These are phyloP conservation scores for Choristoneura fumiferana DNA, from an alignment of 1,140 invertebrate genomes.

Conservation along the genomic window DNA sequence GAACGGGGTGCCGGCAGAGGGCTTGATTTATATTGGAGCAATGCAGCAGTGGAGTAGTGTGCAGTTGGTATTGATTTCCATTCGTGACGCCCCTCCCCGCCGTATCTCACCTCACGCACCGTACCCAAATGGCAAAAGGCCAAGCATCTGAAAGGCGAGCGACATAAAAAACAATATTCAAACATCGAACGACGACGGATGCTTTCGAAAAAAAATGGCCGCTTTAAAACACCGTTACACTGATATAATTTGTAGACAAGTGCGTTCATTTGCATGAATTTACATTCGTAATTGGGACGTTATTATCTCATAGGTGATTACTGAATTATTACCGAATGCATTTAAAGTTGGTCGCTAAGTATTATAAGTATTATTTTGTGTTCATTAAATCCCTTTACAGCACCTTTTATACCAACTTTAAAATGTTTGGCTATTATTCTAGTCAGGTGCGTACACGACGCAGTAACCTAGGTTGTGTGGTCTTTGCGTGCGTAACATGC, in stretches of 20 bases:
- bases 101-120: slow-evolving; percentile 69
- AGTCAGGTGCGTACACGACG: too few relatives aligned
- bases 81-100: slow-evolving; percentile 60
- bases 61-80: slow-evolving; percentile 80
- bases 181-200: slow-evolving; percentile 7
- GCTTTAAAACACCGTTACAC: background rate
- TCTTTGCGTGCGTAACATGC: too few relatives aligned
- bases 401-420: too few relatives aligned
- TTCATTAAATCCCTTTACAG: too few relatives aligned
- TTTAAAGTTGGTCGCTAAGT: too few relatives aligned
- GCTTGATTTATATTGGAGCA: slow-evolving; percentile 79
- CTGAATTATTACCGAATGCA: background rate
- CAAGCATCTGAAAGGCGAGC: slow-evolving; percentile 41
- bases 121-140: slow-evolving; percentile 60
- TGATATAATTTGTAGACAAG: background rate
- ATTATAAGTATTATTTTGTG: background rate
- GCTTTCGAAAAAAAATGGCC: background rate
- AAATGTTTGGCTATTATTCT: too few relatives aligned
- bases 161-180: slow-evolving; percentile 32
- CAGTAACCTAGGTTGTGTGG: too few relatives aligned
- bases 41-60: slow-evolving; percentile 75
- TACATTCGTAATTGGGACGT: slow-evolving; percentile 7
- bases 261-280: background rate
- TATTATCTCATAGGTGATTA: slow-evolving; percentile 1
- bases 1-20: slow-evolving; percentile 61